A percentile compares a stretch with the other conserved stretches of the same genome.
Evolutionary conservation across 2,888 invertebrate species (phyloP).

Genomic region (Gerris lacustris): DNA sequence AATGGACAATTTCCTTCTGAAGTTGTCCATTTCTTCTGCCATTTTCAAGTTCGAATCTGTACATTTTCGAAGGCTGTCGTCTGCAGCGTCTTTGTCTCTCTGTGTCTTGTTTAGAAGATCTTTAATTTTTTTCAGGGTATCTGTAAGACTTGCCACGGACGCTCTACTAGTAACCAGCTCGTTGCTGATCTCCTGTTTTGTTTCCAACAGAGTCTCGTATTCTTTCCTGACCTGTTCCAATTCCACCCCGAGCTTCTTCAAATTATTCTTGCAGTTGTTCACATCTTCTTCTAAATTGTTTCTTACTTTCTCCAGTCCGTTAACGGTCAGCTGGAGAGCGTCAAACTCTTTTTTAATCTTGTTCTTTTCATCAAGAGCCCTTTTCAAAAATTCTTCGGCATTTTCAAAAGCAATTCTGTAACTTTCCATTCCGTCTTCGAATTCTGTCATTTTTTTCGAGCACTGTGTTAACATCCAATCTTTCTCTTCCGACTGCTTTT

Average conservation of each 20-base stretch:
- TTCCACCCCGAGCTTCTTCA: not conserved
- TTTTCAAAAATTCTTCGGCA: not conserved
- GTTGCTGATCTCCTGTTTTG: not conserved
- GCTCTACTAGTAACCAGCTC: not conserved
- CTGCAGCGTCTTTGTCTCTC: not conserved
- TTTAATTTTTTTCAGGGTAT: not conserved
- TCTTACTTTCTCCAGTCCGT: constrained; percentile 15
- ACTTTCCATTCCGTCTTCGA: not conserved
- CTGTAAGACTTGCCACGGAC: not conserved
- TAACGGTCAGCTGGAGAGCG: constrained; percentile 14
- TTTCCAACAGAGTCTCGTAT: not conserved
- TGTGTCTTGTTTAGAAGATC: not conserved
- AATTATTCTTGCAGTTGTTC: not conserved
- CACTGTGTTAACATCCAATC: not conserved
- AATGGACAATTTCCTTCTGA: not conserved
- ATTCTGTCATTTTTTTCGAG: not conserved
- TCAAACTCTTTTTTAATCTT: constrained; percentile 13
- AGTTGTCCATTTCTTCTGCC: not conserved
- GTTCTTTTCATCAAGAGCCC: not conserved
- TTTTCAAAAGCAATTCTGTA: not conserved
- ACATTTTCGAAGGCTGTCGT: not conserved
- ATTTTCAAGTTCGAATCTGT: not conserved
- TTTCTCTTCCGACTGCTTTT: not conserved
- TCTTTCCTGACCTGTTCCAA: not conserved
- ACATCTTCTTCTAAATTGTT: constrained; percentile 13